Conservation (phyloP, 2,113 vertebrate genomes). For the Sceloporus tristichus region DNA sequence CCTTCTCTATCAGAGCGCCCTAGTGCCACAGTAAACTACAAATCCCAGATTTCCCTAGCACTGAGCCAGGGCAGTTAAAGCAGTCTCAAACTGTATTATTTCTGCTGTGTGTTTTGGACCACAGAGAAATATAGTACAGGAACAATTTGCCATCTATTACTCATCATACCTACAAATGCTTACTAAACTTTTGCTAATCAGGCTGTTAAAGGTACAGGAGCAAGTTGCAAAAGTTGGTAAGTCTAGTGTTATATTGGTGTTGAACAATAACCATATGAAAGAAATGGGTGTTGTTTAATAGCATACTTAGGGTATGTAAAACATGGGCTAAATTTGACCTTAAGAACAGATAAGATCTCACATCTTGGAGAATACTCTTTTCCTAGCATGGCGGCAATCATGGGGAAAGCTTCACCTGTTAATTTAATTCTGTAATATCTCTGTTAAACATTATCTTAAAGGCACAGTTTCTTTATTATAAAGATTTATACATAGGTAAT, state of each 20-base stretch:
- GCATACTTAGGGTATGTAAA: background rate
- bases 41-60: too few relatives aligned
- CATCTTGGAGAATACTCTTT: background rate
- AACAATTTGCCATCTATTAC: background rate
- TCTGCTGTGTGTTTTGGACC: too few relatives aligned
- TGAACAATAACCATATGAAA: background rate
- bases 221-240: background rate
- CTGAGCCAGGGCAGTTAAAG: too few relatives aligned
- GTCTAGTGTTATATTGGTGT: background rate
- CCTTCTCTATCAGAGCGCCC: too few relatives aligned
- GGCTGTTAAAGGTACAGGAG: background rate
- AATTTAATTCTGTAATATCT: too few relatives aligned
- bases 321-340: background rate
- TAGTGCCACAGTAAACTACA: too few relatives aligned
- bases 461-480: background rate
- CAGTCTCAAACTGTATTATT: too few relatives aligned
- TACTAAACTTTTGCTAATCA: background rate
- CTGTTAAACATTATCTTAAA: background rate
- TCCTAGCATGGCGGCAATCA: background rate
- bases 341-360: background rate
- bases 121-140: background rate
- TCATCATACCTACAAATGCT: background rate
- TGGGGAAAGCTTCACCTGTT: background rate
- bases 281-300: background rate
- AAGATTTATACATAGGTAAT: background rate